Evolutionary conservation across 2,797 vertebrate species (phyloP).

Genomic region (Silurus lanzhouensis): DNA sequence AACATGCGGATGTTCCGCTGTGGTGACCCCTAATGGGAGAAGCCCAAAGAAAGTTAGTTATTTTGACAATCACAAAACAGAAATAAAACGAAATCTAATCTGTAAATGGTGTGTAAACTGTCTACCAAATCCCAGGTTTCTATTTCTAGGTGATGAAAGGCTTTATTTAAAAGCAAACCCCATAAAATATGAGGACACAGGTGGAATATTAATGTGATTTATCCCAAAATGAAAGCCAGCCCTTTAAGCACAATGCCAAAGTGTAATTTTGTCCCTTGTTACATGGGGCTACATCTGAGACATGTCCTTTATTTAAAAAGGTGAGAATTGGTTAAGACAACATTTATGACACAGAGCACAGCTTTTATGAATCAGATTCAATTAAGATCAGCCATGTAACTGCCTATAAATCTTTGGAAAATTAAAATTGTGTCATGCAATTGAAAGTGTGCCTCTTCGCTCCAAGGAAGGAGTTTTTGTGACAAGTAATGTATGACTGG

Average conservation of each 20-base stretch:
- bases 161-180: conserved; percentile 31
- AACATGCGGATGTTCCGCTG: too few relatives aligned
- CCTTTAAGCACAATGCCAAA: conserved; percentile 12
- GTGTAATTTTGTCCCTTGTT: conserved; percentile 16
- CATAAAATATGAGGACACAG: conserved; percentile 11
- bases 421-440: conserved; percentile 25
- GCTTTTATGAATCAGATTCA: conserved; percentile 32
- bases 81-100: background rate
- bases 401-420: conserved; percentile 18
- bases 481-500: background rate
- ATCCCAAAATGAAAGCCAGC: conserved; percentile 42
- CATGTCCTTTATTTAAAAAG: conserved; percentile 22
- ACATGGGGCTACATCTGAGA: conserved; percentile 11
- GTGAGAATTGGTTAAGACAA: conserved; percentile 1
- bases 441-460: background rate
- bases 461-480: conserved; percentile 8
- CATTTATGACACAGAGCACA: conserved; percentile 20
- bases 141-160: conserved; percentile 15
- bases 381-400: conserved; percentile 22
- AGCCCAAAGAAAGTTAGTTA: too few relatives aligned
- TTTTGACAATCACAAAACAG: background rate
- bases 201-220: conserved; percentile 43
- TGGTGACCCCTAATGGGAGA: too few relatives aligned
- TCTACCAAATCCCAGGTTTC: background rate
- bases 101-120: background rate